Evolutionary conservation across 2,797 vertebrate genomes (phyloP), one percentile per base, ranked within the genome.

Genomic region (Sebastolobus alascanus): DNA sequence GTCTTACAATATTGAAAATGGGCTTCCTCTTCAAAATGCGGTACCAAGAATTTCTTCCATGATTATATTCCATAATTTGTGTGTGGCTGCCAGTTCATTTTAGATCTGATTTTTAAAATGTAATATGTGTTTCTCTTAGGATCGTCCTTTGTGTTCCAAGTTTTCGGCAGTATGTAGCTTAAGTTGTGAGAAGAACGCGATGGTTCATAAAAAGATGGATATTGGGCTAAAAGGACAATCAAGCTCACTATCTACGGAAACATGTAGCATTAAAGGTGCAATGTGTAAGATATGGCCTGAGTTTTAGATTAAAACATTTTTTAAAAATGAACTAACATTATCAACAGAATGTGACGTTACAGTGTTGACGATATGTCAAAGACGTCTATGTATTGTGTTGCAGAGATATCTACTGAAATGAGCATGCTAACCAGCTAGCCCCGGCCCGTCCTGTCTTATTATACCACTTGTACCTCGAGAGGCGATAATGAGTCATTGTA

Each of bases 31-130:
- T 46, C n/a, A 54, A 60, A 68, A 75, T 46, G 60, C 25, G 33
- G 46, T 80, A 56, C 12, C 22, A 68, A 37, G 16, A 65, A 29
- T 73, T 52, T 31, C 13, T 20, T 56, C 27, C 29, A 11, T 46
- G 7, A 68, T 68, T 40, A n/a, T 55, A 46, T 22, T 55, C 14
- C n/a, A 58, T 52, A 67, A 71, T 56, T 56, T 67, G 29, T 70
- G 22, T 46, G 4, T 25, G 27, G 6, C 35, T 16, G 25, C 6
- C 25, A 61, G 35, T 43, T 6, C 5, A 38, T 35, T 59, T 54
- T 4, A 8, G 43, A 14, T 58, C 5, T 35, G 8, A 27, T 35
- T 56, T 56, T 55, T 29, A 13, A 65, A 46, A 63, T 27, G 5
- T 18, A 50, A 50, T 14, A 7, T 33, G 18, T 46, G 8, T 64